Conservation (phyloP, 2,113 vertebrate genomes). For the Larimichthys crocea region DNA sequence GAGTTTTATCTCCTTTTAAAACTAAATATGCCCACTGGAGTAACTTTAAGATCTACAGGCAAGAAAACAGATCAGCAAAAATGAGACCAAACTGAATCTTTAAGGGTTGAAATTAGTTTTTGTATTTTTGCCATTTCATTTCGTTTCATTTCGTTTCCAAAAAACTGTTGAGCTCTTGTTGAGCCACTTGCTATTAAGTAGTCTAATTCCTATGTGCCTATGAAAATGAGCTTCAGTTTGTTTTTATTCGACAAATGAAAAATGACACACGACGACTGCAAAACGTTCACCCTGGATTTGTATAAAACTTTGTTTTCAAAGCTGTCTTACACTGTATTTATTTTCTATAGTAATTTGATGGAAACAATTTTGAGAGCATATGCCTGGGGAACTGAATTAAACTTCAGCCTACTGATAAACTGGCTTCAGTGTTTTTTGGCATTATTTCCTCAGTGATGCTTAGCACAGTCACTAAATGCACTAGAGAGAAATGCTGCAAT, state of each 20-base stretch:
- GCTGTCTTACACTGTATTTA: conserved; percentile 17
- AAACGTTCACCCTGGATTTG: conserved; percentile 5
- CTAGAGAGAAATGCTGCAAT: conserved; percentile 19
- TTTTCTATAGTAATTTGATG: conserved; percentile 15
- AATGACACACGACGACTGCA: neutral
- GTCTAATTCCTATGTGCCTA: conserved; percentile 17
- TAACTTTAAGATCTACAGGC: neutral
- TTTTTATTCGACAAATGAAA: conserved; percentile 24
- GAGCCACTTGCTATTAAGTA: neutral
- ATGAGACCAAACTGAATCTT: neutral
- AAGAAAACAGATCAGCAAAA: neutral
- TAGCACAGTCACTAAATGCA: neutral
- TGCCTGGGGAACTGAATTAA: conserved; percentile 33
- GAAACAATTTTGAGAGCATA: neutral
- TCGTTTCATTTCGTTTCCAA: neutral
- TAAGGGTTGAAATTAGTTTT: neutral
- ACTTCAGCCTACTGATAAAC: neutral
- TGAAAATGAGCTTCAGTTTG: conserved; percentile 7
- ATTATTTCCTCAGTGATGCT: neutral
- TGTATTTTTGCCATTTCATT: conserved; percentile 2
- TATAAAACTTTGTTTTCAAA: conserved; percentile 10
- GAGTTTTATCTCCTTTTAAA: neutral
- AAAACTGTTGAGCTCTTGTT: neutral
- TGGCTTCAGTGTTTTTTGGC: conserved; percentile 4
- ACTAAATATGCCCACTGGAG: neutral